These are phyloP conservation scores for Eristalinus aeneus DNA, from an alignment of 2,888 invertebrate species.

Conservation along the genomic window DNA sequence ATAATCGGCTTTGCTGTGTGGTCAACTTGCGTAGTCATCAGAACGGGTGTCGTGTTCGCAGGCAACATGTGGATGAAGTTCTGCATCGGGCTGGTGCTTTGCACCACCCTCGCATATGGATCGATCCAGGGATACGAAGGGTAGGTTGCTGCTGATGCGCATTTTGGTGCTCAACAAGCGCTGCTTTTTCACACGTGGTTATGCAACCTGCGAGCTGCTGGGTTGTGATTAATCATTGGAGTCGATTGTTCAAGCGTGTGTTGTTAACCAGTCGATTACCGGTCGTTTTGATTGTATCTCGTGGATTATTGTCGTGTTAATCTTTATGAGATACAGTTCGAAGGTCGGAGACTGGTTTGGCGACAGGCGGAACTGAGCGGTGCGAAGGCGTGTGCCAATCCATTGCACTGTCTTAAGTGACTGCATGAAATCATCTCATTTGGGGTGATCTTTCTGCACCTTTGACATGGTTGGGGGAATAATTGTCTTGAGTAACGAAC, in stretches of 20 bases:
- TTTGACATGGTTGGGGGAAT: not conserved
- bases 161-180: not conserved
- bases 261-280: not conserved
- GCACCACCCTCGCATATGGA: slow-evolving; percentile 39
- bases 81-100: slow-evolving; percentile 53
- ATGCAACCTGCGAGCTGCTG: not conserved
- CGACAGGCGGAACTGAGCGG: not conserved
- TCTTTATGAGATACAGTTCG: not conserved
- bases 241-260: not conserved
- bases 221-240: not conserved
- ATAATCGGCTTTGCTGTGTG: slow-evolving; percentile 34
- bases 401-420: not conserved
- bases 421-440: too few relatives aligned
- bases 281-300: not conserved
- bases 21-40: slow-evolving; percentile 22
- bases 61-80: slow-evolving; percentile 47
- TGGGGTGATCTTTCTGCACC: not conserved
- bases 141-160: slow-evolving; percentile 43
- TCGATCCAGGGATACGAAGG: slow-evolving; percentile 66
- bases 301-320: not conserved
- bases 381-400: not conserved
- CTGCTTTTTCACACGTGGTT: not conserved
- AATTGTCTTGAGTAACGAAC: not conserved
- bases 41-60: slow-evolving; percentile 15
- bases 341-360: not conserved